Conservation (phyloP, 2,797 vertebrate genomes). For the Antennarius maculatus region DNA sequence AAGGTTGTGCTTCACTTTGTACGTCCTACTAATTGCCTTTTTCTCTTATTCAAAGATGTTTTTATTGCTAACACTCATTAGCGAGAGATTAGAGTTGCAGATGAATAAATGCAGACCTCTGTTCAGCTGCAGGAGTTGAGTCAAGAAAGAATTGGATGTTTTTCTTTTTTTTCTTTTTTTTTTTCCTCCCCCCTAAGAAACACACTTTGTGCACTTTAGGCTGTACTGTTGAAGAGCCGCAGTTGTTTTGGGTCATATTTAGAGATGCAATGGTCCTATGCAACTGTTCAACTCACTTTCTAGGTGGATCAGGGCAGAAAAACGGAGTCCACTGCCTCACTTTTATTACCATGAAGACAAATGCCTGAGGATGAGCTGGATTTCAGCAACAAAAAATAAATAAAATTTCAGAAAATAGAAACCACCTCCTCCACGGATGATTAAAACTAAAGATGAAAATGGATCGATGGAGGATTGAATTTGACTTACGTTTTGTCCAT, state of each 20-base stretch:
- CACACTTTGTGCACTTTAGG: conserved; percentile 84
- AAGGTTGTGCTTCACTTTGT: conserved; percentile 67
- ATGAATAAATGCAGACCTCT: conserved; percentile 37
- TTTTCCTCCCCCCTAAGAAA: conserved; percentile 42
- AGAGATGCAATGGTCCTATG: conserved; percentile 60
- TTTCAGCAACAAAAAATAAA: not conserved
- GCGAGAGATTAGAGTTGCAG: conserved; percentile 47
- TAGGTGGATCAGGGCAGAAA: conserved; percentile 55
- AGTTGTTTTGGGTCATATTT: conserved; percentile 63
- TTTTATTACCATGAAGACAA: conserved; percentile 17
- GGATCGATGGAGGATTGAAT: conserved; percentile 14
- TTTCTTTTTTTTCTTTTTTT: conserved; percentile 10
- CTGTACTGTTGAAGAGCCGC: conserved; percentile 80
- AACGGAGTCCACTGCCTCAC: conserved; percentile 43
- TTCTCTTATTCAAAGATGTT: conserved; percentile 59
- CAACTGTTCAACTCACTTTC: conserved; percentile 65
- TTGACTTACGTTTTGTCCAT: conserved; percentile 36
- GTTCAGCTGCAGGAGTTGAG: conserved; percentile 50
- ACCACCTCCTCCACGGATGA: conserved; percentile 1
- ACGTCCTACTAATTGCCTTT: conserved; percentile 69
- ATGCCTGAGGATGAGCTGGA: conserved; percentile 20
- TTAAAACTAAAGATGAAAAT: conserved; percentile 22
- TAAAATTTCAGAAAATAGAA: not conserved
- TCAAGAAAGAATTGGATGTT: conserved; percentile 61
- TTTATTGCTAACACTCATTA: conserved; percentile 65